Evolutionary conservation across 2,888 invertebrate genomes (phyloP).

Genomic region (Esperia sulphurella): DNA sequence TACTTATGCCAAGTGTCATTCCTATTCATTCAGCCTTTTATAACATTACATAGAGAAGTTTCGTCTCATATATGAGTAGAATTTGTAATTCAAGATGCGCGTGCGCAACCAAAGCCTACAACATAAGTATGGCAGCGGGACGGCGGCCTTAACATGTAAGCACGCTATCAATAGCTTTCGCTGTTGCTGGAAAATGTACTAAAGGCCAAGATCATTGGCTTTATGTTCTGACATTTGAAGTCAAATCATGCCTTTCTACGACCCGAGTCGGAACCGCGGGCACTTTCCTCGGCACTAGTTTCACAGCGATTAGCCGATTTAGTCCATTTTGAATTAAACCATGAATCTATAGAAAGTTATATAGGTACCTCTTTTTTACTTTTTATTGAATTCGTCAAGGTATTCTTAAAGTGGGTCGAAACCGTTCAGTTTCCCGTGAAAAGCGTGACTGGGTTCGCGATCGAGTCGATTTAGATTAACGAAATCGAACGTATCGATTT

Average conservation of each 20-base stretch:
- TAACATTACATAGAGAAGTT: too few relatives aligned
- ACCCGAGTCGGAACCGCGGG: not conserved
- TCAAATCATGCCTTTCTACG: not conserved
- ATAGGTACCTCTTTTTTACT: not conserved
- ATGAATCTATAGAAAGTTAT: not conserved
- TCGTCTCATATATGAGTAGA: not conserved
- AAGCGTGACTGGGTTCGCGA: not conserved
- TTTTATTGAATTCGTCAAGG: not conserved
- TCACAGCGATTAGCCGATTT: not conserved
- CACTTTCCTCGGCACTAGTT: not conserved
- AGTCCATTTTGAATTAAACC: not conserved
- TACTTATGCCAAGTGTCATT: too few relatives aligned
- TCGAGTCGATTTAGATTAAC: not conserved
- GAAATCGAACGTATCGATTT: not conserved
- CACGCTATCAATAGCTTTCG: not conserved
- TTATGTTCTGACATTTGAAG: constrained; percentile 1
- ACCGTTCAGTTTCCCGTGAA: not conserved
- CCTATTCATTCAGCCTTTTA: too few relatives aligned
- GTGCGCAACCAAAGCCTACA: not conserved
- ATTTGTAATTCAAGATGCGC: not conserved
- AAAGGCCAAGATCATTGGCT: not conserved
- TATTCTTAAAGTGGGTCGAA: not conserved
- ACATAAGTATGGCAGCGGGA: not conserved
- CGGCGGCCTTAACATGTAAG: not conserved
- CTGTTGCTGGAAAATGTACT: not conserved